These are phyloP conservation scores for Tachysurus vachellii DNA, from an alignment of 2,113 vertebrate species.

Conservation along the genomic window DNA sequence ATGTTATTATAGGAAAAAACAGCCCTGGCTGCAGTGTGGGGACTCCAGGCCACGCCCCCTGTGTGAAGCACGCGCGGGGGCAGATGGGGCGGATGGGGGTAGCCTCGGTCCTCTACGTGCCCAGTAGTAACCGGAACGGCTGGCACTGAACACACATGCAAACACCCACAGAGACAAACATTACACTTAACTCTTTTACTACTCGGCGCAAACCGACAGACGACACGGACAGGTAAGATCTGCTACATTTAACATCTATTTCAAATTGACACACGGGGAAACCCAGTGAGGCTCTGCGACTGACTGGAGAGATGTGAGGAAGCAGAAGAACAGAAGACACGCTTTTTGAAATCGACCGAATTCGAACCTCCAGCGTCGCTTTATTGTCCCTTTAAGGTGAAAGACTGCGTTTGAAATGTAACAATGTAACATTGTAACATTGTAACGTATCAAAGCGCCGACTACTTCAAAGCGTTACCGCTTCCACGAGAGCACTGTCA, in stretches of 20 bases:
- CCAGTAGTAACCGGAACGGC: constrained; percentile 27
- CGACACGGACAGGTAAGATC: constrained; percentile 21
- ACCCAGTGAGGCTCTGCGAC: constrained; percentile 5
- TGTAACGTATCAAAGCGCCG: background rate
- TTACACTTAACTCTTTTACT: background rate
- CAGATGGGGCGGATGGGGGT: constrained; percentile 37
- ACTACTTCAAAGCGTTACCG: background rate
- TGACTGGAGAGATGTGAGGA: background rate
- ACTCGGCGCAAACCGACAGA: background rate
- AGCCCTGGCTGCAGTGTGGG: constrained; percentile 25
- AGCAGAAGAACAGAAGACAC: background rate
- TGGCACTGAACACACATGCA: background rate
- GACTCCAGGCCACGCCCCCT: constrained; percentile 40
- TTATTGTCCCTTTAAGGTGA: background rate
- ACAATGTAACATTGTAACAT: too few relatives aligned
- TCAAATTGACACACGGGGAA: background rate
- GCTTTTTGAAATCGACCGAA: background rate
- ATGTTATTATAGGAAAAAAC: background rate
- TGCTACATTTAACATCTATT: background rate
- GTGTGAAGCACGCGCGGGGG: constrained; percentile 26
- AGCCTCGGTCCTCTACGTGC: constrained; percentile 24
- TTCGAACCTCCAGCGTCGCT: background rate
- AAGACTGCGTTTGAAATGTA: background rate
- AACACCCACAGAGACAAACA: background rate
- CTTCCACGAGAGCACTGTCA: background rate